These are phyloP conservation scores for Mus spicilegus DNA, from an alignment of 2,113 vertebrate species.

Conservation along the genomic window DNA sequence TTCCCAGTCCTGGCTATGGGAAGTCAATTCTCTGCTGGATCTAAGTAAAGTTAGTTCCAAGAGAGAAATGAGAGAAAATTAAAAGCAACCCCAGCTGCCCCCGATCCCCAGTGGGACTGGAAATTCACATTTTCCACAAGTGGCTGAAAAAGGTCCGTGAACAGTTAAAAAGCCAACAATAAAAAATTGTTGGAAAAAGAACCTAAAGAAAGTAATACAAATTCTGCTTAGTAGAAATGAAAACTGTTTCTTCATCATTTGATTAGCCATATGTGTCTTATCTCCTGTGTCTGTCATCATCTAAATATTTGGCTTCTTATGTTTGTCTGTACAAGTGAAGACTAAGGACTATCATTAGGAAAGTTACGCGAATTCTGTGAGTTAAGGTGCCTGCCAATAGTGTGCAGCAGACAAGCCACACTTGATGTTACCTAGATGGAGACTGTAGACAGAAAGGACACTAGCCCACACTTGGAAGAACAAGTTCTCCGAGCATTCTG, in stretches of 20 bases:
- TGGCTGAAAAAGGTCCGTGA: conserved; percentile 42
- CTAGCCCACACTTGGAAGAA: conserved; percentile 51
- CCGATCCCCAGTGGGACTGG: background rate
- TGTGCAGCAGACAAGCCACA: background rate
- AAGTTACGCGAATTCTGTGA: conserved; percentile 6
- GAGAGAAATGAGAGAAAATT: conserved; percentile 47
- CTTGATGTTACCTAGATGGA: conserved; percentile 31
- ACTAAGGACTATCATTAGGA: background rate
- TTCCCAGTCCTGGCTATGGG: conserved; percentile 57
- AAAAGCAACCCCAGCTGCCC: conserved; percentile 42
- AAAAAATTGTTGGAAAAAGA: background rate
- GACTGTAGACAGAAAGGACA: background rate
- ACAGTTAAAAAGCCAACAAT: conserved; percentile 7
- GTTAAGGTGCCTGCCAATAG: background rate
- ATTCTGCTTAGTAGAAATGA: conserved; percentile 32
- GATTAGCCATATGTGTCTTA: background rate
- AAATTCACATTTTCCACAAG: conserved; percentile 43
- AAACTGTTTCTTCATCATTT: background rate
- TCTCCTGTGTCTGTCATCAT: background rate
- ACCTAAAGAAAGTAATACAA: background rate
- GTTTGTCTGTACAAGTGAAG: conserved; percentile 32
- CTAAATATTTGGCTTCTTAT: conserved; percentile 32
- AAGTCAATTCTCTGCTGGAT: conserved; percentile 65
- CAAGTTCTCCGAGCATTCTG: background rate
- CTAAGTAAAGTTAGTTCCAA: conserved; percentile 68